phyloP scores from a whole-genome alignment of 2,888 invertebrate genomes.

The Helleia helle region DNA sequence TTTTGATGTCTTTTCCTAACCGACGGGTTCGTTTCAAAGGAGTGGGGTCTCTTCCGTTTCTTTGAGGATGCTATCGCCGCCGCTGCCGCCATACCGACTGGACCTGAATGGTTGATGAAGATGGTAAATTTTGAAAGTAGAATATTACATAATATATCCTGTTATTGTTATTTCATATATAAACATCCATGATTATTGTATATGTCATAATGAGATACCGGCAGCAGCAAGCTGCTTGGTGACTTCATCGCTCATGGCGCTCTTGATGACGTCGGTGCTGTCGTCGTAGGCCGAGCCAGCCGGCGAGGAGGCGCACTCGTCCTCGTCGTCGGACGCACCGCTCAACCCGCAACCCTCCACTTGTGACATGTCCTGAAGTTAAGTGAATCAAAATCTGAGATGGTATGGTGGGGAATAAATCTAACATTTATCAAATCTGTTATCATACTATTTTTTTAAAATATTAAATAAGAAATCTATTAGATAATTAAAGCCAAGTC shows the following conservation, averaged over 20 bases:
- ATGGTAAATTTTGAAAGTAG: no score
- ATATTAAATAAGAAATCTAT: no score
- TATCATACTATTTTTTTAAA: no score
- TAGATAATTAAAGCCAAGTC: no score
- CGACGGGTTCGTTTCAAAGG: slow-evolving; percentile 97
- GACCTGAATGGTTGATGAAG: no score
- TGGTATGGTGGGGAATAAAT: no score
- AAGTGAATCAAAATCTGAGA: no score
- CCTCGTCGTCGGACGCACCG: slow-evolving; percentile 81
- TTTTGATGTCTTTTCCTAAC: slow-evolving; percentile 97
- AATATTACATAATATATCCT: no score
- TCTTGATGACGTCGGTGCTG: slow-evolving; percentile 86
- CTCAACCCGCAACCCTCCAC: slow-evolving; percentile 71
- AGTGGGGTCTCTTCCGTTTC: slow-evolving; percentile 95
- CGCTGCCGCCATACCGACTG: slow-evolving; percentile 96
- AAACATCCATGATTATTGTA: no score
- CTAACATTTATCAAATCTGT: no score
- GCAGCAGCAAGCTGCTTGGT: slow-evolving; percentile 97
- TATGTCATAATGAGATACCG: no score
- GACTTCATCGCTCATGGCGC: slow-evolving; percentile 93
- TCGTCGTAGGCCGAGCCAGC: slow-evolving; percentile 86
- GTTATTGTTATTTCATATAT: no score
- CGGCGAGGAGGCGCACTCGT: slow-evolving; percentile 88
- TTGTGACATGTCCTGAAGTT: slow-evolving; percentile 58
- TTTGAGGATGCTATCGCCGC: slow-evolving; percentile 97